Conservation (phyloP, 37 sponge, comb jelly and placozoan species). For the Cladorhizidae sp. region DNA sequence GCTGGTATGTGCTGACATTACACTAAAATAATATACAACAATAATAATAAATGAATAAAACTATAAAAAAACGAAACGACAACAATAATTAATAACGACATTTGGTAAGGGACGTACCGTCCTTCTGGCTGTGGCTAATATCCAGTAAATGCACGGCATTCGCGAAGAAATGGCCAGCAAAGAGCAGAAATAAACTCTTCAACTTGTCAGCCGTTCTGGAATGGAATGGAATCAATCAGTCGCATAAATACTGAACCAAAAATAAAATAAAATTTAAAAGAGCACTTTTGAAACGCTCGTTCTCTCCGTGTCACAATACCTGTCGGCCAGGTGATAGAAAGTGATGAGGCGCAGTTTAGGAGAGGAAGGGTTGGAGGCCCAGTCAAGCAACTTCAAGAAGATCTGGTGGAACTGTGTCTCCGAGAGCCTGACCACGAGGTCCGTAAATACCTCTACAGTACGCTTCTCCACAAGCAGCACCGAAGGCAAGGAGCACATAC, state of each 20-base stretch:
- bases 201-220: slow-evolving; percentile 67
- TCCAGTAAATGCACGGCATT: slow-evolving; percentile 50
- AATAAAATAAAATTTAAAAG: too few relatives aligned
- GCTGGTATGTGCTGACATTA: too few relatives aligned
- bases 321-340: slow-evolving; percentile 77
- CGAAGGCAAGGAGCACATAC: background rate
- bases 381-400: slow-evolving; percentile 79
- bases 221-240: too few relatives aligned
- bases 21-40: too few relatives aligned
- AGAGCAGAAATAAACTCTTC: slow-evolving; percentile 72
- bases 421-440: slow-evolving; percentile 79
- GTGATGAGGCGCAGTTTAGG: slow-evolving; percentile 64
- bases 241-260: too few relatives aligned
- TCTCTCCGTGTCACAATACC: slow-evolving; percentile 25
- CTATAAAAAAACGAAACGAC: too few relatives aligned
- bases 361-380: slow-evolving; percentile 61
- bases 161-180: slow-evolving; percentile 73
- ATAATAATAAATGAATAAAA: too few relatives aligned
- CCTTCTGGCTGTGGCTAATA: slow-evolving; percentile 15
- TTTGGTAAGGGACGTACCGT: slow-evolving; percentile 29
- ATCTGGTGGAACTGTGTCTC: slow-evolving; percentile 79
- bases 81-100: too few relatives aligned
- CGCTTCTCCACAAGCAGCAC: slow-evolving; percentile 60
- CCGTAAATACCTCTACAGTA: slow-evolving; percentile 34
- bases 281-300: too few relatives aligned